These are phyloP conservation scores for Acrobasis suavella DNA, from an alignment of 2,888 invertebrate genomes.

Conservation along the genomic window DNA sequence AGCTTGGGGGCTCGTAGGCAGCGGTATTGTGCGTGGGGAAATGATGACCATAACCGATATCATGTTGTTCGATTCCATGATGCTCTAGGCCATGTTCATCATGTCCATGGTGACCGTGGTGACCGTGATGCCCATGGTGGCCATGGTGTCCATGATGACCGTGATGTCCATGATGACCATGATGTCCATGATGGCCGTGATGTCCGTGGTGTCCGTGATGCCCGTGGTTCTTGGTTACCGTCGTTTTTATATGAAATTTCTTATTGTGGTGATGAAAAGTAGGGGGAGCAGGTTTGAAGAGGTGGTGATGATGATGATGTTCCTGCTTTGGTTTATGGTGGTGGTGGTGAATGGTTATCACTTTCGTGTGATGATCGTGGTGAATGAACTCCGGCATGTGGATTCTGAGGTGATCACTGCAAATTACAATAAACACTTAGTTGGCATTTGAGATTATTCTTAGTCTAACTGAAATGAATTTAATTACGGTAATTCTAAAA, in stretches of 20 bases:
- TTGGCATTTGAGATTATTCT: slow-evolving; percentile 13
- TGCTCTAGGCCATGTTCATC: slow-evolving; percentile 33
- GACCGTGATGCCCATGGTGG: slow-evolving; percentile 42
- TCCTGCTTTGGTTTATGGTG: slow-evolving; percentile 76
- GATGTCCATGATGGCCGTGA: slow-evolving; percentile 43
- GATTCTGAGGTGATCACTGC: slow-evolving; percentile 81
- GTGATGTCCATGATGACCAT: slow-evolving; percentile 34
- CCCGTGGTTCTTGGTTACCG: slow-evolving; percentile 49
- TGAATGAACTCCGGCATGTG: slow-evolving; percentile 84
- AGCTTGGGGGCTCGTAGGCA: slow-evolving; percentile 56
- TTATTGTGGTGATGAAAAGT: slow-evolving; percentile 63
- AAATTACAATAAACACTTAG: slow-evolving; percentile 38
- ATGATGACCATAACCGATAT: slow-evolving; percentile 36
- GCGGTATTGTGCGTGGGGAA: slow-evolving; percentile 48
- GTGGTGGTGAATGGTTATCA: slow-evolving; percentile 82
- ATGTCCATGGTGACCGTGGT: slow-evolving; percentile 43
- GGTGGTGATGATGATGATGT: slow-evolving; percentile 66
- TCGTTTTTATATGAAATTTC: slow-evolving; percentile 57
- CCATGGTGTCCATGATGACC: slow-evolving; percentile 37
- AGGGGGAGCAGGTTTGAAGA: slow-evolving; percentile 48
- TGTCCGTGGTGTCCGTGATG: slow-evolving; percentile 30
- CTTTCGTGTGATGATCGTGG: slow-evolving; percentile 83
- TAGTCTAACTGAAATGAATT: neutral
- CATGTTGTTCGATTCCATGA: slow-evolving; percentile 33
- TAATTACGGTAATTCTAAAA: neutral